Conservation (phyloP, 2,888 invertebrate species). For the Spicauda simplicius region DNA sequence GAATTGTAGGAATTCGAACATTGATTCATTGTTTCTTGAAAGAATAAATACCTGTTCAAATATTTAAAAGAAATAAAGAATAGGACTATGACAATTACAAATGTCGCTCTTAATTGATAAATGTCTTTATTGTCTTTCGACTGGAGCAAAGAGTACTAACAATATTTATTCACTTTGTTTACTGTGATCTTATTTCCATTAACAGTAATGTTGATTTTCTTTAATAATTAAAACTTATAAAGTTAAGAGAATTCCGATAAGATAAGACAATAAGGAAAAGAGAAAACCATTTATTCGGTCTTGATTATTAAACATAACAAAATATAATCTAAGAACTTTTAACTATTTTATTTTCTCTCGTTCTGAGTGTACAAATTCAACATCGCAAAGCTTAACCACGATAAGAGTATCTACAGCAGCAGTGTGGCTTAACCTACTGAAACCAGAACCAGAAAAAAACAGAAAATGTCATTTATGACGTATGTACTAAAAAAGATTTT, state of each 20-base stretch:
- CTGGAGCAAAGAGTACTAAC: slow-evolving; percentile 16
- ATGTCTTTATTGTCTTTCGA: slow-evolving; percentile 12
- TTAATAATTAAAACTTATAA: not conserved
- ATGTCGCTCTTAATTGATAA: slow-evolving; percentile 11
- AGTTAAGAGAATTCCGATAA: not conserved
- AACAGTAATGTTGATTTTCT: slow-evolving; percentile 23
- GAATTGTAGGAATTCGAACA: not conserved
- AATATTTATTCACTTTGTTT: slow-evolving; percentile 31
- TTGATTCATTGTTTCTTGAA: slow-evolving; percentile 7
- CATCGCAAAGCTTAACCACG: too few species aligned
- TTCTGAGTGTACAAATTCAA: too few species aligned
- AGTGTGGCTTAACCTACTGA: too few species aligned
- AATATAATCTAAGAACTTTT: too few species aligned
- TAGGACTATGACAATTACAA: slow-evolving; percentile 17
- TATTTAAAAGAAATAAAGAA: slow-evolving; percentile 15
- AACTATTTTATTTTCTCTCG: too few species aligned
- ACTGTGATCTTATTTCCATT: slow-evolving; percentile 28
- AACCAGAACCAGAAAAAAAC: too few species aligned
- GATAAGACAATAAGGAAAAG: not conserved
- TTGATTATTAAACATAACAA: too few species aligned
- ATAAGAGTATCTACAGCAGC: too few species aligned
- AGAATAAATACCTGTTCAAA: slow-evolving; percentile 6
- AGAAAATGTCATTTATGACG: too few species aligned
- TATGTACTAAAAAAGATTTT: too few species aligned
- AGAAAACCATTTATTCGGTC: too few species aligned